A percentile compares a stretch with the other conserved stretches of the same genome.
phyloP scores from a whole-genome alignment of 2,113 vertebrate genomes.

The Amphilophus citrinellus region DNA sequence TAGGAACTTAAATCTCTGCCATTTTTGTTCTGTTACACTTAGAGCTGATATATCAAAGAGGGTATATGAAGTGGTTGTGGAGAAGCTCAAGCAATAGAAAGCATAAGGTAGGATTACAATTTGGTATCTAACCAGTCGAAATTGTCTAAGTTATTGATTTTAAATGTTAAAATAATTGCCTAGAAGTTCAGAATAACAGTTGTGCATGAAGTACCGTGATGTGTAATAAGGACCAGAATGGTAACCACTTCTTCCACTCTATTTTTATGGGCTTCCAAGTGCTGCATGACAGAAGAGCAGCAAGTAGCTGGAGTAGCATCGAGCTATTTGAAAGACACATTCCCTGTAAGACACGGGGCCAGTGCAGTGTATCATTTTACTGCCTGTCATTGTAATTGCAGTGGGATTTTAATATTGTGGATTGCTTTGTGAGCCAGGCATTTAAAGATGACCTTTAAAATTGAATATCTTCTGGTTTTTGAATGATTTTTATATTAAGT shows the following conservation, averaged over 20 bases:
- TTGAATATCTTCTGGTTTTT: neutral
- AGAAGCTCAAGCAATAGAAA: neutral
- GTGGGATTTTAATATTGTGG: slow-evolving; percentile 18
- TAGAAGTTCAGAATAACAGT: neutral
- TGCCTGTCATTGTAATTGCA: slow-evolving; percentile 19
- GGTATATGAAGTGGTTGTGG: neutral
- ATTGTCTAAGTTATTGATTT: neutral
- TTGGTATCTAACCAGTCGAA: neutral
- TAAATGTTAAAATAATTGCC: neutral
- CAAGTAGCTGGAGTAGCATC: slow-evolving; percentile 1
- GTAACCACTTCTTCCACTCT: slow-evolving; percentile 4
- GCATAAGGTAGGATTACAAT: neutral
- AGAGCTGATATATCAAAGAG: neutral
- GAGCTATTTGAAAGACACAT: slow-evolving; percentile 21
- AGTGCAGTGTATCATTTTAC: slow-evolving; percentile 17
- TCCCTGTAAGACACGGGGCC: neutral
- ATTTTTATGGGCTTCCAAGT: slow-evolving; percentile 5
- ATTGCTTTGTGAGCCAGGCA: slow-evolving; percentile 6
- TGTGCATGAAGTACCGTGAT: neutral
- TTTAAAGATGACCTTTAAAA: neutral
- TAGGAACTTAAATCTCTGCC: neutral
- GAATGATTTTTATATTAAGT: neutral
- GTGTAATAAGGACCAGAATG: neutral
- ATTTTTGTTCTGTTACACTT: neutral
- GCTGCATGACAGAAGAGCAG: slow-evolving; percentile 25